Base-by-base conservation (phyloP, 2,113 vertebrate species). In the Condylura cristata region DNA sequence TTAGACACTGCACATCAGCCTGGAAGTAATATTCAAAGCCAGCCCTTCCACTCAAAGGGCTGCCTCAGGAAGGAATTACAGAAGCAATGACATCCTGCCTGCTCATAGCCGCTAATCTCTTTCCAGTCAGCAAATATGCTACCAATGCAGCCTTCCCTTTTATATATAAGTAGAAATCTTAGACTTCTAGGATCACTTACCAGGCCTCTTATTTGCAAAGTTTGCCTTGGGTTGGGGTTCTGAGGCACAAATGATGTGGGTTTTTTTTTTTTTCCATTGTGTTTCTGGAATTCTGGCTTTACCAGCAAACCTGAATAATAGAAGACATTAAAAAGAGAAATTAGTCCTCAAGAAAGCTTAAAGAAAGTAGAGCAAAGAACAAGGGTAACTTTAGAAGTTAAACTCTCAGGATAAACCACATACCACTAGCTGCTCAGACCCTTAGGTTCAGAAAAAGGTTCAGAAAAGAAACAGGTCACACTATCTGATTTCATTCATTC, bases 231-330 rank as follows among this genome's bases (percentile, higher is more conserved):
- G 8, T 3, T 12, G 32, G n/a, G 18, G 4, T 75, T 82, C 53
- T 63, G 9, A 3, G 58, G 48, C 34, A 32, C 46, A 70, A 63
- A 56, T 63, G 37, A 41, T 46, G 28, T 51, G 48, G 2, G 24
- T 26, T 41, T 34, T n/a, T 58, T 26, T 41, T 34, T n/a, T 58
- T 34, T 58, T n/a, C 32, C 63, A 30, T n/a, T 24, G 8, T 9
- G 56, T 65, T 48, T 89, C 16, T 60, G 89, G 10, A 30, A 48
- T 30, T 61, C 44, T 78, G 34, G 53, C 1, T 68, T 86, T 75
- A 53, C 61, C 8, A 81, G 37, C 41, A 85, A 94, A 18, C 82
- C 61, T 87, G 48, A 87, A 93, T 70, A 72, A 71, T 65, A 72
- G 79, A 90, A 60, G 28, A 44, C 22, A 41, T 37, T 26, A 44